phyloP scores from a whole-genome alignment of 2,888 invertebrate species.

The Hypolimnas misippus region DNA sequence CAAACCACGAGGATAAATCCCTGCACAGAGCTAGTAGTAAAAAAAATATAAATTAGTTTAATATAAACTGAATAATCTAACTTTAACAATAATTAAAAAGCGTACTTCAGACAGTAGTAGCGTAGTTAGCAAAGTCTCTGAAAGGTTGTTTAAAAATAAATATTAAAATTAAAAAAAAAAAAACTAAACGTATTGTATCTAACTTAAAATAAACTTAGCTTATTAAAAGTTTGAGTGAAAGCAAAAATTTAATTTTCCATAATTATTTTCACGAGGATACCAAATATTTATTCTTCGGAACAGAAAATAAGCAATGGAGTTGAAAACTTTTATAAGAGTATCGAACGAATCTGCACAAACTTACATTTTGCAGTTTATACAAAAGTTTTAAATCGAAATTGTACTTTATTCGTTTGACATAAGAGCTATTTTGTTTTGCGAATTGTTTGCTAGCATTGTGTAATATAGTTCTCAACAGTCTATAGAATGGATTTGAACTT shows the following conservation, averaged over 20 bases:
- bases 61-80: no score
- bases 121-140: no score
- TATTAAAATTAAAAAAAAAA: no score
- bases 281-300: constrained; percentile 3
- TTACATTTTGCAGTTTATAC: background rate
- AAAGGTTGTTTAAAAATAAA: no score
- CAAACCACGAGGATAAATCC: no score
- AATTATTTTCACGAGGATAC: background rate
- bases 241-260: background rate
- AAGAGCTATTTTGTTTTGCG: background rate
- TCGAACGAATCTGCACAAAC: background rate
- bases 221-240: background rate
- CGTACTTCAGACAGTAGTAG: no score
- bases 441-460: background rate
- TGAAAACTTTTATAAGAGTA: background rate
- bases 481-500: background rate
- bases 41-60: no score
- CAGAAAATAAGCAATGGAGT: background rate
- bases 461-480: background rate
- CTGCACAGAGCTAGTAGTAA: no score
- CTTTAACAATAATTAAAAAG: no score
- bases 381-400: background rate
- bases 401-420: background rate
- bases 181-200: background rate
- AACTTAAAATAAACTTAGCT: background rate